phyloP scores from a whole-genome alignment of 2,113 vertebrate species.

The Zingel zingel region DNA sequence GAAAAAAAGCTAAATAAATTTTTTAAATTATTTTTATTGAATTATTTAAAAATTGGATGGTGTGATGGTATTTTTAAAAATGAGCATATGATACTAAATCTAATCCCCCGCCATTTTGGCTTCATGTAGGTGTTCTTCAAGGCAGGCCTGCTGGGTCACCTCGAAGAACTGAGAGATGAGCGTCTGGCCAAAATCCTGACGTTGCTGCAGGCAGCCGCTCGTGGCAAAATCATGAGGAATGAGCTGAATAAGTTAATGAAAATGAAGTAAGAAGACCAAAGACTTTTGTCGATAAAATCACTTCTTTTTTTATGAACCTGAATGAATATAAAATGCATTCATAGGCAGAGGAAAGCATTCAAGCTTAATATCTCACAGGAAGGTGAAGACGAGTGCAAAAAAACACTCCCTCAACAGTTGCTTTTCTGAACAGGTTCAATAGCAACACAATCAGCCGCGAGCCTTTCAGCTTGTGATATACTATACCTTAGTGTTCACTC shows the following conservation, averaged over 20 bases:
- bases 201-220: conserved; percentile 90
- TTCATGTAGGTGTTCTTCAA: conserved; percentile 93
- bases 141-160: conserved; percentile 89
- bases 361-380: conserved; percentile 22
- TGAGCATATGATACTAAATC: not conserved
- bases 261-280: conserved; percentile 78
- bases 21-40: too few relatives aligned
- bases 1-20: not conserved
- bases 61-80: not conserved
- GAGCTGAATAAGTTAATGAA: conserved; percentile 88
- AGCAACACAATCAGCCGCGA: conserved; percentile 51
- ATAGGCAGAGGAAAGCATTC: not conserved
- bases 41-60: not conserved
- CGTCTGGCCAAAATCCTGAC: conserved; percentile 93
- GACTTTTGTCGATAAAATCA: not conserved
- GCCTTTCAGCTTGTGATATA: conserved; percentile 61
- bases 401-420: conserved; percentile 57
- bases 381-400: conserved; percentile 45
- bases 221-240: conserved; percentile 89
- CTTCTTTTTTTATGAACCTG: not conserved
- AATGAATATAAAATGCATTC: not conserved
- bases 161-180: conserved; percentile 93
- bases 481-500: conserved; percentile 69
- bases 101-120: not conserved
- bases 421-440: conserved; percentile 68